Conservation (phyloP, 2,888 invertebrate species). For the Trypoxylon attenuatum region DNA sequence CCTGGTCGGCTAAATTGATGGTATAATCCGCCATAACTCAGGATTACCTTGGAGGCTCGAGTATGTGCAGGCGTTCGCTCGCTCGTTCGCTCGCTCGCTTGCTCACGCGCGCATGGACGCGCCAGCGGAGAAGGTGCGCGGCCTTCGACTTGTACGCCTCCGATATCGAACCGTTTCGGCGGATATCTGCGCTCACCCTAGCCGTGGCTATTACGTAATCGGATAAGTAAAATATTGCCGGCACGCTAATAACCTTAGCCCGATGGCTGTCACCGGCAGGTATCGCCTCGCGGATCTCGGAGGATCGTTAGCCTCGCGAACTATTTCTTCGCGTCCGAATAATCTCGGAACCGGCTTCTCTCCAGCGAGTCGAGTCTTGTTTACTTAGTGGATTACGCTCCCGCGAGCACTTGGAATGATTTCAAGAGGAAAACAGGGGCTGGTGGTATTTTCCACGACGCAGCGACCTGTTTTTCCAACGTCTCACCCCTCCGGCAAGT, state of each 20-base stretch:
- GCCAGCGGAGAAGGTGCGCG: conserved; percentile 26
- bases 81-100: not conserved
- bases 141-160: conserved; percentile 42
- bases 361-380: not conserved
- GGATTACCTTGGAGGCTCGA: conserved; percentile 64
- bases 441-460: conserved; percentile 7
- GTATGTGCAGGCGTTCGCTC: conserved; percentile 39
- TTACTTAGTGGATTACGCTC: not conserved
- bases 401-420: conserved; percentile 5
- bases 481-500: conserved; percentile 32
- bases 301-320: not conserved
- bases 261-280: not conserved
- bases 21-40: conserved; percentile 73
- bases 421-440: not conserved
- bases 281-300: not conserved
- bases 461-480: conserved; percentile 39
- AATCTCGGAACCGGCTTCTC: not conserved
- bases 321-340: not conserved
- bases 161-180: conserved; percentile 19
- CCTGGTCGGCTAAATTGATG: conserved; percentile 71
- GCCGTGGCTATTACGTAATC: conserved; percentile 5
- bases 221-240: not conserved
- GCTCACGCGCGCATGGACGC: not conserved
- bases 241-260: not conserved
- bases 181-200: conserved; percentile 1